Evolutionary conservation across 2,888 invertebrate species (phyloP), one percentile per base, ranked within the genome.

Genomic region (Homarus gammarus): DNA sequence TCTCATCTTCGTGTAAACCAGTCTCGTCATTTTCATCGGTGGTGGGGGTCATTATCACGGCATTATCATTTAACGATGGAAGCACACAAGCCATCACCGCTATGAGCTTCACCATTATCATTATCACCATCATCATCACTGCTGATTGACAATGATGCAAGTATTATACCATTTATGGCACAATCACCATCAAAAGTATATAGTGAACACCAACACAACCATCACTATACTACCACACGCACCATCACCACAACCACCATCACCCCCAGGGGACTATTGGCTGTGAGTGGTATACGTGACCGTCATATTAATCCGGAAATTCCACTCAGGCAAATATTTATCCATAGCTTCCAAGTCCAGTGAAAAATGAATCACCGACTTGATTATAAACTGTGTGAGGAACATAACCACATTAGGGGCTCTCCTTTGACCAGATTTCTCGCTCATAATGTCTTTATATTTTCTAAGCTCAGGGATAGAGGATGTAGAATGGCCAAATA

Each of bases 361-460:
- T n/a, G 61, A 27, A 64, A 64, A 64, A 64, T 64, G 27, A n/a
- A 27, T 64, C 27, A 64, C 61, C 61, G 27, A 64, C 61, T 64
- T 64, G 61, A 27, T 64, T 64, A 64, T 64, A 64, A n/a, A 64
- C 27, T 64, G 61, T 64, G 61, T 27, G 27, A 27, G 61, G 61
- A 27, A 3, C 27, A 27, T 64, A 64, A 64, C 10, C 2, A 10
- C 61, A 27, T 64, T 27, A 64, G 61, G 27, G 61, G 27, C 61
- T n/a, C 61, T 64, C 61, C 61, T 64, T 64, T 64, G 61, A 64
- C 61, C 61, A 64, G 27, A 27, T 64, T 64, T 27, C 61, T 27
- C n/a, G 61, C 61, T 64, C 27, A 10, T 64, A 64, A 64, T 27
- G 27, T 27, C 61, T 64, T 64, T 64, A 64, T 27, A 27, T 27